phyloP scores from a whole-genome alignment of 2,888 invertebrate genomes.

The Ptilodon capucinus region DNA sequence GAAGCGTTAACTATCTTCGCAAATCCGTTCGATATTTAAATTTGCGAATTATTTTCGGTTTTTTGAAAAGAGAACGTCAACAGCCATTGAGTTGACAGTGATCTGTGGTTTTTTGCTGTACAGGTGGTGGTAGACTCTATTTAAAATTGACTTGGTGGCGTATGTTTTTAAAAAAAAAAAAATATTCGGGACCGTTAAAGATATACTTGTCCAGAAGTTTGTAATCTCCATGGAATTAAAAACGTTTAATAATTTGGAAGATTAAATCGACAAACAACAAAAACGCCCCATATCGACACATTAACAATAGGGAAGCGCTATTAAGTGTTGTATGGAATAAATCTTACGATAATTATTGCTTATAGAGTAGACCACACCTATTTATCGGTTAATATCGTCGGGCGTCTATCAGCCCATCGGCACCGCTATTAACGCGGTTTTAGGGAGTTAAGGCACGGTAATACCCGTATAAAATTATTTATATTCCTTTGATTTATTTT shows the following conservation, averaged over 20 bases:
- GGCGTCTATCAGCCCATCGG: slow-evolving; percentile 44
- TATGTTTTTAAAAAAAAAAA: no score
- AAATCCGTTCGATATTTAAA: background rate
- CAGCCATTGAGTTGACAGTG: no score
- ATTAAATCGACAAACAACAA: slow-evolving; percentile 8
- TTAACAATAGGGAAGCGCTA: slow-evolving; percentile 30
- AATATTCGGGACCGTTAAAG: background rate
- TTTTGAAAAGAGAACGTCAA: no score
- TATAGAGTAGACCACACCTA: slow-evolving; percentile 49
- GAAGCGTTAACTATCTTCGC: background rate
- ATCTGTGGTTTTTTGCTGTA: no score
- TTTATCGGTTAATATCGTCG: slow-evolving; percentile 43
- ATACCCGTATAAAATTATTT: no score
- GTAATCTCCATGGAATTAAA: background rate
- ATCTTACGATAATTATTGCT: slow-evolving; percentile 39
- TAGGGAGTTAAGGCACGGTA: slow-evolving; percentile 29
- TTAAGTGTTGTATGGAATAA: slow-evolving; percentile 39
- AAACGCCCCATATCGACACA: slow-evolving; percentile 19
- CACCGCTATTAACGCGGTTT: slow-evolving; percentile 54
- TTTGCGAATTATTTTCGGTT: background rate
- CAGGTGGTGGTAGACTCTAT: no score
- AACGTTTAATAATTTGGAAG: background rate
- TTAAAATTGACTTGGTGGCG: no score
- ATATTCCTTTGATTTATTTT: no score
- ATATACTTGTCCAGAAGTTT: background rate